Evolutionary conservation across 1,140 invertebrate species (phyloP).

Genomic region (Dendroctonus valens): DNA sequence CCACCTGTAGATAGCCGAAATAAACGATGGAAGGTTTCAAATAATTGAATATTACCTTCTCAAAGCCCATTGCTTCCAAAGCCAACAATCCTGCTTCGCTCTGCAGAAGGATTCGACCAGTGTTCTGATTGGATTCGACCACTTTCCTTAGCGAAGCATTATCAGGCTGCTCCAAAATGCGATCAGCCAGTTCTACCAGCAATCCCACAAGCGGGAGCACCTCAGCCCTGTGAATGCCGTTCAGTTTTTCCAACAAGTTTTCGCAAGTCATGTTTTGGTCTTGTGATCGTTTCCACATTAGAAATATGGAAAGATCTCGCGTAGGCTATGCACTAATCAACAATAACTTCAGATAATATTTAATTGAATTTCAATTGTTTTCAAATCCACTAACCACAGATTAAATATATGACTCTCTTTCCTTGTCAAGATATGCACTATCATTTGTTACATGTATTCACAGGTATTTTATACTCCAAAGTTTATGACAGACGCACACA

Average conservation of each 20-base stretch:
- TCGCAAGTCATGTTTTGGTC: constrained; percentile 26
- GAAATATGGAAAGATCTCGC: too few species aligned
- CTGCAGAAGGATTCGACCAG: constrained; percentile 40
- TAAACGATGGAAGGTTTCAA: not conserved
- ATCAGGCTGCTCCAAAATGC: constrained; percentile 41
- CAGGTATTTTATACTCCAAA: too few species aligned
- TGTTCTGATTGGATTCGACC: constrained; percentile 40
- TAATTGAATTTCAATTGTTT: not conserved
- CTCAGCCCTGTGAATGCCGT: constrained; percentile 14
- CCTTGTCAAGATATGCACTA: too few species aligned
- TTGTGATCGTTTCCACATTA: too few species aligned
- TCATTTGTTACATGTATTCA: too few species aligned
- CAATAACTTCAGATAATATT: too few species aligned
- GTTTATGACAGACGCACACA: too few species aligned
- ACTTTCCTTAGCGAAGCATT: constrained; percentile 43
- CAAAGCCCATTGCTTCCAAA: constrained; percentile 45
- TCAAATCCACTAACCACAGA: too few species aligned
- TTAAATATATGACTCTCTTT: too few species aligned
- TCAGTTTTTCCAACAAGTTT: constrained; percentile 32
- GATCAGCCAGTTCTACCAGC: constrained; percentile 44
- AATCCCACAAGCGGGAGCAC: constrained; percentile 36
- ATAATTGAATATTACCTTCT: constrained; percentile 38
- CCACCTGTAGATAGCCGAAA: not conserved
- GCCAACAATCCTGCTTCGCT: constrained; percentile 40
- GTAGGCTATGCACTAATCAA: too few species aligned